phyloP scores from a whole-genome alignment of 2,113 vertebrate species.

The Chaenogobius annularis region DNA sequence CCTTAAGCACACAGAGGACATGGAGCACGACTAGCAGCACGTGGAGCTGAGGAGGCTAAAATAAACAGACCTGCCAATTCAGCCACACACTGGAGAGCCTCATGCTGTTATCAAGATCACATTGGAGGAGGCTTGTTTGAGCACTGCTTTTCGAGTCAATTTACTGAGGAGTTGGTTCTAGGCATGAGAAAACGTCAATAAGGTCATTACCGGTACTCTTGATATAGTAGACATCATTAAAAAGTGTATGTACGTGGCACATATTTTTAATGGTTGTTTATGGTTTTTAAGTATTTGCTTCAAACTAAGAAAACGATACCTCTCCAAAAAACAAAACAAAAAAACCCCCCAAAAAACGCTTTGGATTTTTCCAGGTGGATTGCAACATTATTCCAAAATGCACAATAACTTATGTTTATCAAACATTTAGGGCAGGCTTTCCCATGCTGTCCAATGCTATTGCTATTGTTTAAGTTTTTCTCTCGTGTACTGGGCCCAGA shows the following conservation, averaged over 20 bases:
- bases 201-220: not conserved
- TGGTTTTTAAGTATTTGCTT: not conserved
- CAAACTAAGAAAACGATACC: not conserved
- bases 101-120: conserved; percentile 23
- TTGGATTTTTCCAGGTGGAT: not conserved
- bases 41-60: conserved; percentile 39
- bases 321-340: too few relatives aligned
- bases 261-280: not conserved
- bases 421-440: conserved; percentile 37
- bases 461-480: conserved; percentile 14
- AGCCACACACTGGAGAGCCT: conserved; percentile 32
- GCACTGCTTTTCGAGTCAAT: not conserved
- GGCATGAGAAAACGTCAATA: not conserved
- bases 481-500: conserved; percentile 16
- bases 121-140: conserved; percentile 3
- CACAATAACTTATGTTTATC: conserved; percentile 25
- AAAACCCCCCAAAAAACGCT: too few relatives aligned
- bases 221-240: not conserved
- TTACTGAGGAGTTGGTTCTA: not conserved
- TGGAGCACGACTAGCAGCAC: conserved; percentile 31
- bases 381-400: conserved; percentile 1
- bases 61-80: conserved; percentile 46
- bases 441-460: conserved; percentile 15
- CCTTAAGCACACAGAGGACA: conserved; percentile 29
- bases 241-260: not conserved